Base-by-base conservation (phyloP, 2,113 vertebrate species). In the Ornithorhynchus anatinus region DNA sequence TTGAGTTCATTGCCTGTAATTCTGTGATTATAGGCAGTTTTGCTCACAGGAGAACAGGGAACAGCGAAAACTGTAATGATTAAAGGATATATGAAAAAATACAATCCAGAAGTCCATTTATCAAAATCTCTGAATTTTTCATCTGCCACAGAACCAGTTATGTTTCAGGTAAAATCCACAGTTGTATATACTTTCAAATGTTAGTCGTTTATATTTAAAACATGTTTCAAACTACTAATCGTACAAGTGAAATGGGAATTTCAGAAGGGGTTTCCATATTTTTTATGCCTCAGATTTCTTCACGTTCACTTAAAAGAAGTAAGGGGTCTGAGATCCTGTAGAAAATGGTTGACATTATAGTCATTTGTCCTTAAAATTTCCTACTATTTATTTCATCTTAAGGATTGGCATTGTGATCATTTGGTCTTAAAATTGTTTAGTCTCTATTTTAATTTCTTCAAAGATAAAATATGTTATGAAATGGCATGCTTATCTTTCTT, bases 41-140 rank as follows among this genome's bases (percentile, higher is more conserved):
- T 94, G 77, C 93, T 94, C 23, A 94, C 59, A 32, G 94, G 94
- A 75, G 93, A 94, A 67, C 94, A 94, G 60, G 92, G 94, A 1
- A 94, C 92, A 44, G 94, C 92, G 4, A 94, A 94, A 69, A 94
- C 94, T 7, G 93, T 94, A 4, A 94, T 93, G 94, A 72, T 94
- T 68, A 94, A 94, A 51, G 86, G 79, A 4, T 94, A 92, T 67
- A 10, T 94, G 84, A 94, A 92, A 84, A 94, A 85, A 68, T 94
- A 93, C 6, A 77, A 94, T 40, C 89, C 94, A 22, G 92, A 93
- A 86, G 27, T 88, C 27, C 92, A 94, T 19, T 75, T 94, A 20
- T 92, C 92, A 59, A 94, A 94, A 82, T 42, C 66, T 66, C 58
- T 94, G 2, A 94, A 94, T 65, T 94, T 94, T 77, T 94, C 94